Percentiles rank a stretch among this genome's conserved stretches.
Conservation (phyloP, 2,113 vertebrate genomes). For the Colius striatus region DNA sequence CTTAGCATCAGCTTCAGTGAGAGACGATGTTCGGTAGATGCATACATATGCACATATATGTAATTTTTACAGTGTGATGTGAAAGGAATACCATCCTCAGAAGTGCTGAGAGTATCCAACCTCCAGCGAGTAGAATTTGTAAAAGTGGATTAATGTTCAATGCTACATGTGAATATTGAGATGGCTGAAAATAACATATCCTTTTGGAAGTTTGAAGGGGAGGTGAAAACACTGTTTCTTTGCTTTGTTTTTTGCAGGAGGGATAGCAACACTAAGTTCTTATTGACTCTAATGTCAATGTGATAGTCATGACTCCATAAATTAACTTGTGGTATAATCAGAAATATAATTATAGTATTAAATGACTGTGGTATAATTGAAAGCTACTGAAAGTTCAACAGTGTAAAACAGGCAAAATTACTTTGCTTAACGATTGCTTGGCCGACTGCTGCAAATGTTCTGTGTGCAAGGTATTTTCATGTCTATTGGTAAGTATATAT, state of each 20-base stretch:
- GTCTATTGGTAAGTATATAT: neutral
- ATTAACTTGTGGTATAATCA: neutral
- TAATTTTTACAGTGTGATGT: neutral
- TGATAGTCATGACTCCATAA: neutral
- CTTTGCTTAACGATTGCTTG: neutral
- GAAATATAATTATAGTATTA: neutral
- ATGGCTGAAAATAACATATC: neutral
- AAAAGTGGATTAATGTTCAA: neutral
- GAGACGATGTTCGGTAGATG: neutral
- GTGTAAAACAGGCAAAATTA: neutral
- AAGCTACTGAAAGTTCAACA: neutral
- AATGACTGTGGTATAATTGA: neutral
- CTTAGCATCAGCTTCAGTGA: neutral
- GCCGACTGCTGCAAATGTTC: neutral
- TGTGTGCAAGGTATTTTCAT: neutral
- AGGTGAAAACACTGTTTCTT: neutral
- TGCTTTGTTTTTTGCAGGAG: neutral
- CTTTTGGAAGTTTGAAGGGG: neutral
- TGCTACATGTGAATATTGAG: neutral
- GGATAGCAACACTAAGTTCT: neutral
- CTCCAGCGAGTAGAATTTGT: neutral
- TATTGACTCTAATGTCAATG: neutral
- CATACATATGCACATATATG: neutral
- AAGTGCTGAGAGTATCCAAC: neutral
- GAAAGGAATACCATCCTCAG: neutral